Evolutionary conservation across 2,113 vertebrate genomes (phyloP), one percentile per base, ranked within the genome.

Genomic region (Marmota monax): DNA sequence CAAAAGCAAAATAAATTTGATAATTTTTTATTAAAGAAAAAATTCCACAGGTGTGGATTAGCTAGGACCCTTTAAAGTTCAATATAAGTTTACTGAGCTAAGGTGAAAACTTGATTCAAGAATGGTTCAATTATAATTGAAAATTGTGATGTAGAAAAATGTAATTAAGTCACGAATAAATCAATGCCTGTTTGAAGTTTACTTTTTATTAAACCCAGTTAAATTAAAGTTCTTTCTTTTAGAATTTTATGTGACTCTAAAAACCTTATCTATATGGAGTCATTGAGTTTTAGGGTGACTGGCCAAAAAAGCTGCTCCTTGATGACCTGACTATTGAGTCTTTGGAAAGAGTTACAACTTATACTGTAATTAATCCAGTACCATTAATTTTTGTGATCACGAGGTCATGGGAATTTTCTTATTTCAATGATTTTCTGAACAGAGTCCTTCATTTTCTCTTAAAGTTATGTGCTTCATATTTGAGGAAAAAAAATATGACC

Each of bases 1-100:
- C 14, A 17, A 80, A 88, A 92, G 42, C 56, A 92, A 95, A 96
- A 77, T 63, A 92, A 78, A 92, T 84, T 74, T 89, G 22, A 63
- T 25, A 63, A 25, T 63, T 63, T 63, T 63, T 63, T 25, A 63
- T 84, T 45, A 32, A 27, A 90, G 63, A 92, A 45, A 42, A 70
- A 45, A 39, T 27, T 56, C 11, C 42, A 87, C 42, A 65, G 7
- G 10, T 90, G 8, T 80, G 53, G 9, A 13, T 29, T 92, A 29
- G 32, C 42, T 84, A 84, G 58, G 72, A 48, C 9, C 9, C 69
- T 80, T 88, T 92, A 73, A 85, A 65, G 48, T 90, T 85, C 42
- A 76, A 72, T 70, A 58, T 7, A 93, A 72, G n/a, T 6, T 83
- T 42, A 67, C 1, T 25, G 23, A 84, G 25, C 72, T 69, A 78